Evolutionary conservation across 2,113 vertebrate genomes (phyloP).

Genomic region (Dicaeum eximium): DNA sequence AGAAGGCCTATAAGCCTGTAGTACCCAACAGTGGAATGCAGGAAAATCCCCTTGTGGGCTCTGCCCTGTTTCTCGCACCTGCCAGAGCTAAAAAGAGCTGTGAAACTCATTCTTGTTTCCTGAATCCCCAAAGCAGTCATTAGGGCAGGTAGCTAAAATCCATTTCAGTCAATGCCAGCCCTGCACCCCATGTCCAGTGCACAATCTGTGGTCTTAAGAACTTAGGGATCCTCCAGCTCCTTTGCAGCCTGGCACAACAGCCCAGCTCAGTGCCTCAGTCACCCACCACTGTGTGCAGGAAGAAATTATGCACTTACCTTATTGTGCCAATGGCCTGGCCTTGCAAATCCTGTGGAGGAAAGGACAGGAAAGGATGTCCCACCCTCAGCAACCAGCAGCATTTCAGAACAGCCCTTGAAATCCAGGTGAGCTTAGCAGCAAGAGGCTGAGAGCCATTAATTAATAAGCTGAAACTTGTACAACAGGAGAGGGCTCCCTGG

Average conservation of each 20-base stretch:
- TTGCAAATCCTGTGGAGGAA: fast-evolving
- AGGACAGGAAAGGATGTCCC: not conserved
- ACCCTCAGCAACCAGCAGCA: not conserved
- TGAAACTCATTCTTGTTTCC: not conserved
- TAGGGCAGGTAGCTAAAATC: not conserved
- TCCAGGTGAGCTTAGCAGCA: not conserved
- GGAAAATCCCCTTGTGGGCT: not conserved
- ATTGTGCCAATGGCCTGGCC: fast-evolving
- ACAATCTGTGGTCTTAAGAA: not conserved
- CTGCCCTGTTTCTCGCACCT: not conserved
- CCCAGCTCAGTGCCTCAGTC: not conserved
- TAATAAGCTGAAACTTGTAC: not conserved
- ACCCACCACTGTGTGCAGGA: not conserved
- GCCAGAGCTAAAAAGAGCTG: not conserved
- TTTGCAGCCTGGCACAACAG: not conserved
- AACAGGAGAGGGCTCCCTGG: not conserved
- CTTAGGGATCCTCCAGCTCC: not conserved
- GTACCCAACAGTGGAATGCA: fast-evolving
- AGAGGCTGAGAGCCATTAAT: not conserved
- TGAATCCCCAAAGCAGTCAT: not conserved
- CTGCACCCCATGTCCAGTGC: not conserved
- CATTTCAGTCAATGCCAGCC: not conserved
- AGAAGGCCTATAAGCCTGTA: not conserved
- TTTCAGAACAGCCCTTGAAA: not conserved
- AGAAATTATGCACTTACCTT: not conserved